Conservation (phyloP, 2,888 invertebrate species). For the Matsumyia berberina region DNA sequence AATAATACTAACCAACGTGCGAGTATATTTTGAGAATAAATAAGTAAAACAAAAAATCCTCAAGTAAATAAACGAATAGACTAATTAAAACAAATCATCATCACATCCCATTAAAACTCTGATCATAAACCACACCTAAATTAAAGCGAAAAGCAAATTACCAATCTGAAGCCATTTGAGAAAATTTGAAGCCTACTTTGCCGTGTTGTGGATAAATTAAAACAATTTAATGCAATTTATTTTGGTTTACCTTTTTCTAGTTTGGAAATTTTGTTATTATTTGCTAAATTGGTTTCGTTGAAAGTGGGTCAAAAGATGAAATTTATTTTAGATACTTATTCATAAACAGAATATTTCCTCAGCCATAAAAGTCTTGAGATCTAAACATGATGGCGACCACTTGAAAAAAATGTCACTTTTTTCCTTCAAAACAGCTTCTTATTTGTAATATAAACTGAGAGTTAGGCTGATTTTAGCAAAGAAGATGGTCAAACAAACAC, state of each 20-base stretch:
- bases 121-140: slow-evolving; percentile 40
- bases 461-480: too few species aligned
- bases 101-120: slow-evolving; percentile 58
- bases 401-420: too few species aligned
- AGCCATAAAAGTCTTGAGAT: too few species aligned
- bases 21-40: slow-evolving; percentile 41
- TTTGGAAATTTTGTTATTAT: background rate
- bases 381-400: too few species aligned
- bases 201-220: slow-evolving; percentile 63
- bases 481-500: too few species aligned
- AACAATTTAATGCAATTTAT: background rate
- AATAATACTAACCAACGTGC: slow-evolving; percentile 56
- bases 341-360: too few species aligned
- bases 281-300: slow-evolving; percentile 6
- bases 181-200: slow-evolving; percentile 41
- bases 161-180: slow-evolving; percentile 18
- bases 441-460: too few species aligned
- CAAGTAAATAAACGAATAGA: slow-evolving; percentile 22
- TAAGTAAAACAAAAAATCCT: slow-evolving; percentile 30
- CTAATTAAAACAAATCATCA: slow-evolving; percentile 22
- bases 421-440: too few species aligned
- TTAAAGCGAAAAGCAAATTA: slow-evolving; percentile 31
- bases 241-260: slow-evolving; percentile 22
- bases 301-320: background rate
- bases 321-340: too few species aligned